Percentiles rank a stretch among this genome's conserved stretches.
phyloP scores from a whole-genome alignment of 2,888 invertebrate species.

The Oscheius sp. region DNA sequence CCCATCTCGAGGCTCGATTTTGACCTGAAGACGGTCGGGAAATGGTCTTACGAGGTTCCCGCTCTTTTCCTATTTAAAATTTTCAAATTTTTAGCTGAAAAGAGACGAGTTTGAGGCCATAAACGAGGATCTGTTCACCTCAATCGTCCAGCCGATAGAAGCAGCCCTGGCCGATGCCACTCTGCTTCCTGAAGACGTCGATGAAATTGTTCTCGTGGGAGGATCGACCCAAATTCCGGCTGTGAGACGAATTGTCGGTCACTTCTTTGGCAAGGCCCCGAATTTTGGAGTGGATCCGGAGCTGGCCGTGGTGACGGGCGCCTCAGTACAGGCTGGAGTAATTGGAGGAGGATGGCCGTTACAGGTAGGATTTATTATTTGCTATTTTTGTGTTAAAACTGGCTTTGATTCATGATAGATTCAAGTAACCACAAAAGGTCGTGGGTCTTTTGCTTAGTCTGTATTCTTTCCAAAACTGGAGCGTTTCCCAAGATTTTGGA shows the following conservation, averaged over 20 bases:
- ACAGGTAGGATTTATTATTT: slow-evolving; percentile 72
- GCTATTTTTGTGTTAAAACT: too few relatives aligned
- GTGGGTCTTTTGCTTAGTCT: too few relatives aligned
- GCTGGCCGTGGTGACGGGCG: slow-evolving; percentile 76
- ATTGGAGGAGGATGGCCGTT: slow-evolving; percentile 77
- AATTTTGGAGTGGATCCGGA: slow-evolving; percentile 76
- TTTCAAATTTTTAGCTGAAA: slow-evolving; percentile 67
- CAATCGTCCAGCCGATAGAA: slow-evolving; percentile 75
- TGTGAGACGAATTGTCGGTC: slow-evolving; percentile 75
- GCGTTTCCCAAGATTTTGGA: too few relatives aligned
- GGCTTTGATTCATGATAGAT: too few relatives aligned
- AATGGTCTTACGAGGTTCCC: slow-evolving; percentile 62
- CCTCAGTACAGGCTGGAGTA: slow-evolving; percentile 77
- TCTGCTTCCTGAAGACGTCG: slow-evolving; percentile 72
- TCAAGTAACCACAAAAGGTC: too few relatives aligned
- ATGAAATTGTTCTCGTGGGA: slow-evolving; percentile 77
- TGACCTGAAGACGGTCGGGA: slow-evolving; percentile 71
- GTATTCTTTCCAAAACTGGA: too few relatives aligned
- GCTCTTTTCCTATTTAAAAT: neutral
- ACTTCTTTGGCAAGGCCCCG: slow-evolving; percentile 74
- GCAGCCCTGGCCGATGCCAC: slow-evolving; percentile 73
- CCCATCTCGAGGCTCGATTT: slow-evolving; percentile 69
- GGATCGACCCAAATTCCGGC: slow-evolving; percentile 77
- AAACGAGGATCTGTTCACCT: slow-evolving; percentile 75
- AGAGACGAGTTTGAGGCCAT: slow-evolving; percentile 75